These are phyloP conservation scores for Polietes domitor DNA, from an alignment of 2,888 invertebrate genomes.

Conservation along the genomic window DNA sequence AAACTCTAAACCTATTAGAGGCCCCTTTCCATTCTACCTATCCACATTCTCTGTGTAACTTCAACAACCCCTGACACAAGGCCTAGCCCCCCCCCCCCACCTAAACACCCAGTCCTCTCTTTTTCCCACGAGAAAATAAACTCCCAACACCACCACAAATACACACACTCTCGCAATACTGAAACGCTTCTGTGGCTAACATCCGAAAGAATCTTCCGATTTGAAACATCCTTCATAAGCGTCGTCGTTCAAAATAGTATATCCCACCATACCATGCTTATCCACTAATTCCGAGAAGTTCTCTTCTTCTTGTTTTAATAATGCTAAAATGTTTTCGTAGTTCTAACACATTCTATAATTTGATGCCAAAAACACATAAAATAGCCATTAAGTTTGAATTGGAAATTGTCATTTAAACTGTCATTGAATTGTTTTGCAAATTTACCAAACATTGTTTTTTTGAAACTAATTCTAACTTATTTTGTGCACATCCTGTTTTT, in stretches of 20 bases:
- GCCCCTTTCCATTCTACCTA: not conserved
- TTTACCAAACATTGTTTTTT: constrained; percentile 62
- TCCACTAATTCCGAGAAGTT: constrained; percentile 41
- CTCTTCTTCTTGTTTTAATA: constrained; percentile 9
- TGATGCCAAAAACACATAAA: constrained; percentile 26
- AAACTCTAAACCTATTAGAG: constrained; percentile 7
- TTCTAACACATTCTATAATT: constrained; percentile 51
- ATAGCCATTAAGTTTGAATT: constrained; percentile 55
- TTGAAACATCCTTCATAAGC: constrained; percentile 7
- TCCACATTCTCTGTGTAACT: not conserved
- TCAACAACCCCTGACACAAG: not conserved
- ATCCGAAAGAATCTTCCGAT: constrained; percentile 22
- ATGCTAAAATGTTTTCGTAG: constrained; percentile 46
- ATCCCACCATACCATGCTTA: constrained; percentile 41
- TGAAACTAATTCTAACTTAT: constrained; percentile 79
- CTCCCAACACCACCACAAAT: not conserved
- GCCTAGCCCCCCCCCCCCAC: constrained; percentile 8
- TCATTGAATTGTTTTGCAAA: constrained; percentile 62
- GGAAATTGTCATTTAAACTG: constrained; percentile 63
- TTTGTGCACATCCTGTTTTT: constrained; percentile 80
- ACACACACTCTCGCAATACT: constrained; percentile 9
- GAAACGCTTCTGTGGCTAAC: constrained; percentile 61
- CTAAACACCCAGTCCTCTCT: not conserved
- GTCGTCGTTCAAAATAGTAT: not conserved
- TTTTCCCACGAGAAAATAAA: not conserved